phyloP scores from a whole-genome alignment of 2,113 vertebrate genomes.

The Nasalis larvatus region DNA sequence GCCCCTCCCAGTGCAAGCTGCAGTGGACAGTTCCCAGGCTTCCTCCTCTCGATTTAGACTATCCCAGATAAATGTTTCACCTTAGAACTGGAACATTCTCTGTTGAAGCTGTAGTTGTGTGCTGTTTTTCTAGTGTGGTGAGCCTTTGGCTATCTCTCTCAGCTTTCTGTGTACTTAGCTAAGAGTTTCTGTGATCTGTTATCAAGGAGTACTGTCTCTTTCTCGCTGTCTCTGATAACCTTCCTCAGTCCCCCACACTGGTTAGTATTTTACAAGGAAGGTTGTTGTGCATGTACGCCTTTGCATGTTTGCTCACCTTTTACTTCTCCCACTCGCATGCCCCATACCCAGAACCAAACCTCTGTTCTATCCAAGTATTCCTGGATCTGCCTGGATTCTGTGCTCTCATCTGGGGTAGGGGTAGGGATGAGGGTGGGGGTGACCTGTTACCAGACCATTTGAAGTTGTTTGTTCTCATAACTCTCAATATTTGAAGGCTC shows the following conservation, averaged over 20 bases:
- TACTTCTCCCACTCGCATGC: background rate
- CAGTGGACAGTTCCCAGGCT: background rate
- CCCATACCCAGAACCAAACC: background rate
- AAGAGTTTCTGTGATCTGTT: slow-evolving; percentile 17
- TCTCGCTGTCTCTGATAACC: background rate
- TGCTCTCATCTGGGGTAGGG: background rate
- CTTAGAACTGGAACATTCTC: background rate
- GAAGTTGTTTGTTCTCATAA: background rate
- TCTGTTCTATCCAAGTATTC: background rate
- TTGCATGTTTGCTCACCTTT: background rate
- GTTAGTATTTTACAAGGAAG: background rate
- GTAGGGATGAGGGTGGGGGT: background rate
- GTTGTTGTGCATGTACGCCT: accelerated
- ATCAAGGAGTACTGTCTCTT: background rate
- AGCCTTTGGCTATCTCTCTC: background rate
- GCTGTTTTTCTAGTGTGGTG: background rate
- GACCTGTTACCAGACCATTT: background rate
- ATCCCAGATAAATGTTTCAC: background rate
- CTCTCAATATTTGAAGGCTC: background rate
- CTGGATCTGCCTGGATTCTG: background rate
- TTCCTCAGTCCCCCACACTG: background rate
- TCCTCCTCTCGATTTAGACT: background rate
- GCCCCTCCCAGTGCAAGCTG: background rate
- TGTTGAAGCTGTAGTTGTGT: background rate
- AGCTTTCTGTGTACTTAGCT: background rate